Evolutionary conservation across 1,140 invertebrate genomes (phyloP), one percentile per base, ranked within the genome.

Genomic region (Rhyzopertha dominica): DNA sequence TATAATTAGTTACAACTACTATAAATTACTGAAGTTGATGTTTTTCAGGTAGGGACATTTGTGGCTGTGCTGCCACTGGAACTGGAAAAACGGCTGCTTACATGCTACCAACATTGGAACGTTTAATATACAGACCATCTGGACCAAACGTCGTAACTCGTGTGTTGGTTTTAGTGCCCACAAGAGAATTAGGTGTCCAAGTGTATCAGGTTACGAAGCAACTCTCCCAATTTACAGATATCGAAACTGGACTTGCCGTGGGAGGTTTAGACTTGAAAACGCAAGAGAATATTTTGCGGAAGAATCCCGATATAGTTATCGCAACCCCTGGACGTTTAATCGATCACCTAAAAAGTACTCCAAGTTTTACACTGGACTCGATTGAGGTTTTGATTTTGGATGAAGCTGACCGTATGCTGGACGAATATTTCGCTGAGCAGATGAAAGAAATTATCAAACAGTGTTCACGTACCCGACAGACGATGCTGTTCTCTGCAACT

Each of bases 81-180:
- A 98, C 95, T 4, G 95, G 95, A 20, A 99, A 99, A 78, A 99
- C 96, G 2, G 91, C 92, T 0, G 95, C 95, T 0, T 99, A 98
- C 64, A 97, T 99, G 90, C 71, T 99, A 47, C 96, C 96, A 3
- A 95, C 95, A 19, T 63, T 99, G 16, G 96, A 99, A 71, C 75
- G 96, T 53, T 73, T 99, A 37, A 66, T 98, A 2, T 97, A 89
- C 62, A 82, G 80, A 41, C 81, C 74, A 38, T 65, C 66, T 43
- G 68, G 74, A 26, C 76, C 79, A 40, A 68, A 76, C 25, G 73
- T 81, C 8, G 71, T 86, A 5, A 92, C 90, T 0, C 70, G 93
- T 51, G 95, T 98, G 5, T 72, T 98, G 8, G 87, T 98, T 12
- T 68, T 99, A 1, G 92, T 98, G 9, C 96, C 96, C 2, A 99